Conservation (phyloP, 2,888 invertebrate species). For the Ophraella communa region DNA sequence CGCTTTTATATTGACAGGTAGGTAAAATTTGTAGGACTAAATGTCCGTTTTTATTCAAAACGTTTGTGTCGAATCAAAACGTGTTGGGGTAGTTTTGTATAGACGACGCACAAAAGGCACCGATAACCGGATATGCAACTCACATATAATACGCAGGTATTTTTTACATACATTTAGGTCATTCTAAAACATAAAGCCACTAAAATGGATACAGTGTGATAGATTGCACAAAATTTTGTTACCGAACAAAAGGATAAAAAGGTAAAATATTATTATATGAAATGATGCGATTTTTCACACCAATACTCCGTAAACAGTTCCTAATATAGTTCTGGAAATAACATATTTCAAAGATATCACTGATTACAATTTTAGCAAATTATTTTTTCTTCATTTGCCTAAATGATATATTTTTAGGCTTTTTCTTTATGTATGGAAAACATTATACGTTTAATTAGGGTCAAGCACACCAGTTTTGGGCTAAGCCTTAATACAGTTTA, state of each 20-base stretch:
- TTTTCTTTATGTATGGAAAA: too few species aligned
- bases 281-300: too few species aligned
- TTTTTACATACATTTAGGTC: not conserved
- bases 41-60: conserved; percentile 5
- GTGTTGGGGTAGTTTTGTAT: not conserved
- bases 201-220: not conserved
- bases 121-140: conserved; percentile 10
- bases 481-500: too few species aligned
- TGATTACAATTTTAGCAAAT: too few species aligned
- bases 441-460: too few species aligned
- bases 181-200: not conserved
- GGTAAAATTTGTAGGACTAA: conserved; percentile 12
- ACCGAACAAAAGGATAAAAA: not conserved
- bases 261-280: too few species aligned
- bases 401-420: too few species aligned
- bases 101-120: conserved; percentile 10
- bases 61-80: conserved; percentile 6
- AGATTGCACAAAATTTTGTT: not conserved
- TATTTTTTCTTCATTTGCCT: too few species aligned
- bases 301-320: too few species aligned
- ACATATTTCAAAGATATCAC: too few species aligned
- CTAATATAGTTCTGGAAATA: too few species aligned
- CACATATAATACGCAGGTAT: not conserved
- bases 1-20: conserved; percentile 18
- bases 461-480: too few species aligned